Conservation (phyloP, 2,113 vertebrate species). For the Pionites leucogaster region DNA sequence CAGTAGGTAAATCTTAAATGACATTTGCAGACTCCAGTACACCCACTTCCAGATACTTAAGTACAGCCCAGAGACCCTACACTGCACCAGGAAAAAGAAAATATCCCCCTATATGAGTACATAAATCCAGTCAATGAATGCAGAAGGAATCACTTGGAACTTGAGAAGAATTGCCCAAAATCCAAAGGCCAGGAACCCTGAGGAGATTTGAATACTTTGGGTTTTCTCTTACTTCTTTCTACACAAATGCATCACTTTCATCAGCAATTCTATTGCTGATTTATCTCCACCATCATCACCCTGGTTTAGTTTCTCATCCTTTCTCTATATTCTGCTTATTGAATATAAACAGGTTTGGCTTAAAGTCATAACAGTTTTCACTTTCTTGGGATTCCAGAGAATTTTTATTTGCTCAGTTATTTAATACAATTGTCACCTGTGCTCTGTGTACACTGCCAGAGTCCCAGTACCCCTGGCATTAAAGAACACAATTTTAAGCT, state of each 20-base stretch:
- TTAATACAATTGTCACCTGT: not conserved
- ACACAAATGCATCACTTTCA: not conserved
- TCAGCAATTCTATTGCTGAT: not conserved
- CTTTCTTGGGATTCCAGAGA: not conserved
- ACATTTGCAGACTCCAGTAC: not conserved
- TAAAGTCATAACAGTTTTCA: not conserved
- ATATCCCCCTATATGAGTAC: not conserved
- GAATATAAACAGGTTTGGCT: not conserved
- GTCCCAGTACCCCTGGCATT: not conserved
- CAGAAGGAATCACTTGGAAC: not conserved
- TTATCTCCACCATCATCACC: not conserved
- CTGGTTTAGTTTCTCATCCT: not conserved
- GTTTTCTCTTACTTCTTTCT: not conserved
- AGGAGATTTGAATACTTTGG: not conserved
- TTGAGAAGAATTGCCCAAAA: not conserved
- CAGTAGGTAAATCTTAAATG: not conserved
- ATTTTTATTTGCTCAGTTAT: not conserved
- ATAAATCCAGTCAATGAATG: not conserved
- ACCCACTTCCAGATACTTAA: not conserved
- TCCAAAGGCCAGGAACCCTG: not conserved
- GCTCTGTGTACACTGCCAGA: not conserved
- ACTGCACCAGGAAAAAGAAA: not conserved
- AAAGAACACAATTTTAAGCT: not conserved
- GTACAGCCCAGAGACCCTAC: not conserved
- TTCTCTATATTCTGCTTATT: not conserved